Evolutionary conservation across 2,888 invertebrate genomes (phyloP), one percentile per base, ranked within the genome.

Genomic region (Parelbella ahira): DNA sequence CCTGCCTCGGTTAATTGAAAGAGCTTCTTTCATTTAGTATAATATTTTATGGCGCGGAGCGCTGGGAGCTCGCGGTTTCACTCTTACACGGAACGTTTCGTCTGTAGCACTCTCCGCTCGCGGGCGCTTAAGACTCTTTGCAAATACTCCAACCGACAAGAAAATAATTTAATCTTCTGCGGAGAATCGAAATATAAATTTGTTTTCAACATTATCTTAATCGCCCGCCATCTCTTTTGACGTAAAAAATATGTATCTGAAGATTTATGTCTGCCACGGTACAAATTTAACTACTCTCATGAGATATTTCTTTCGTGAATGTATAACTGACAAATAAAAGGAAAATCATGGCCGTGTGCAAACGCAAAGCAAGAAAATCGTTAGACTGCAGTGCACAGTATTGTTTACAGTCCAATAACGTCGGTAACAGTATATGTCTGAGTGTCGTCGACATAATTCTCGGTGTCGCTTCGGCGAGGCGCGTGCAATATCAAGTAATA

Each of bases 1-100:
- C 75, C 76, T 78, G 73, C 68, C 73, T 76, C 68, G 59, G 72
- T 81, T 86, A 84, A 86, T 83, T 82, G 77, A 83, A 83, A 83
- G 77, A 76, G 77, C 79, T 80, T 78, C 77, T 82, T 81, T 81
- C 80, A 69, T 81, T 80, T 68, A 69, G 71, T 67, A 73, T 78
- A 78, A 80, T 84, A 83, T 81, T 84, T 83, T 80, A 80, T 68
- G 68, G 73, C 67, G 59, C 63, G 61, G 63, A 54, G 63, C 61
- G 58, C 57, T 56, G 62, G 63, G 58, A 62, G 59, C 58, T 63
- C 65, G 64, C 66, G 65, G 63, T 73, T 70, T 68, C 70, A 58
- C 63, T 72, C 65, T 59, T 56, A 62, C 67, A 51, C 63, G 63
- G 61, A 47, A 67, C 64, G 62, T 60, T 63, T 62, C 62, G 66